These are phyloP conservation scores for Drosophila saltans DNA, from an alignment of 1,140 invertebrate species.

Conservation along the genomic window DNA sequence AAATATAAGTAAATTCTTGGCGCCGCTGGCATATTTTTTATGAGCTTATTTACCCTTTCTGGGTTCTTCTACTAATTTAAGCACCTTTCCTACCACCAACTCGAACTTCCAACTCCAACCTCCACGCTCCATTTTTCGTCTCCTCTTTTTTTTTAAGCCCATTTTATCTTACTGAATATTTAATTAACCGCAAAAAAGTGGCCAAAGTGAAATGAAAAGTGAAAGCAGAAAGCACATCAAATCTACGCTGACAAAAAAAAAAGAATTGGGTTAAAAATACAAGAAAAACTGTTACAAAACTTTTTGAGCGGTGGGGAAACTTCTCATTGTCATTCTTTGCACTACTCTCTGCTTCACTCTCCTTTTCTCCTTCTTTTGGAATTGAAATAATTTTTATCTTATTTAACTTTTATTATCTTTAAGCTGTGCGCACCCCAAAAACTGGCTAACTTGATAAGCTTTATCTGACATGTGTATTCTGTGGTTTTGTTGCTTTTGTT, in stretches of 20 bases:
- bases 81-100: conserved; percentile 7
- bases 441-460: conserved; percentile 50
- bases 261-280: conserved; percentile 53
- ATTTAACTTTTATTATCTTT: conserved; percentile 74
- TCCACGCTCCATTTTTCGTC: background rate
- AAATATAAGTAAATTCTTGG: conserved; percentile 68
- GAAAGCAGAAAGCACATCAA: conserved; percentile 32
- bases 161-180: conserved; percentile 76
- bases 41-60: conserved; percentile 74
- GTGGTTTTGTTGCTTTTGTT: conserved; percentile 24
- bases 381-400: conserved; percentile 59
- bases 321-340: conserved; percentile 12
- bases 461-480: conserved; percentile 70
- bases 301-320: conserved; percentile 26
- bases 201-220: conserved; percentile 33
- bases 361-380: conserved; percentile 2
- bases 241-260: conserved; percentile 34
- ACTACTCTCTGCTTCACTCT: background rate
- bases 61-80: conserved; percentile 14
- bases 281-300: conserved; percentile 27
- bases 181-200: conserved; percentile 71
- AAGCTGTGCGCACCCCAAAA: conserved; percentile 27
- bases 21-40: conserved; percentile 76
- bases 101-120: background rate
- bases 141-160: conserved; percentile 49